Conservation (phyloP, 1,140 invertebrate species). For the Melipona quadrifasciata region DNA sequence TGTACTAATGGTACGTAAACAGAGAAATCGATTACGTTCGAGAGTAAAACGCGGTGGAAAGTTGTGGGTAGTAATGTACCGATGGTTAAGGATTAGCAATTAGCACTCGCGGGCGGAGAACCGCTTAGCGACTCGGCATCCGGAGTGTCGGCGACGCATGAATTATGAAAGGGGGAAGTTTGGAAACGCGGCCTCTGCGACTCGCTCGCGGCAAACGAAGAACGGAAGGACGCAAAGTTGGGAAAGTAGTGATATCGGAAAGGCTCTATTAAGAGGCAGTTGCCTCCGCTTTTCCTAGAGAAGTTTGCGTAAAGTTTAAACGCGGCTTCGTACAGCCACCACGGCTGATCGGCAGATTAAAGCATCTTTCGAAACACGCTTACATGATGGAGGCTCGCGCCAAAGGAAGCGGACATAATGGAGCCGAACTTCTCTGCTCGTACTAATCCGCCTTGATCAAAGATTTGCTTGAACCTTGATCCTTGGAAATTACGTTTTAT, state of each 20-base stretch:
- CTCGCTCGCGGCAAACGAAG: neutral
- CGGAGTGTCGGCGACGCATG: neutral
- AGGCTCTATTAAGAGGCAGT: slow-evolving; percentile 54
- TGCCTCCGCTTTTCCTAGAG: slow-evolving; percentile 19
- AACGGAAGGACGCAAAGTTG: slow-evolving; percentile 30
- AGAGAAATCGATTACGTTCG: neutral
- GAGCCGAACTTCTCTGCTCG: neutral
- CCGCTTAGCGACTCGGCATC: neutral
- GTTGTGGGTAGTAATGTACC: no score
- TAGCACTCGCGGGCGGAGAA: neutral
- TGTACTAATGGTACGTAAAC: neutral
- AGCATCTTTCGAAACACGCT: slow-evolving; percentile 50
- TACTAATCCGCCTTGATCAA: slow-evolving; percentile 41
- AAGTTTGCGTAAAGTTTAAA: slow-evolving; percentile 51
- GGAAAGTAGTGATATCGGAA: slow-evolving; percentile 44
- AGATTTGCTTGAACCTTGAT: slow-evolving; percentile 37
- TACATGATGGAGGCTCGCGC: slow-evolving; percentile 13
- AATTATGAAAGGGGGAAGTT: slow-evolving; percentile 23
- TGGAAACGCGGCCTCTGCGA: neutral
- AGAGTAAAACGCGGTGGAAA: neutral
- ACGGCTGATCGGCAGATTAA: slow-evolving; percentile 56
- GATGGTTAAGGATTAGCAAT: neutral
- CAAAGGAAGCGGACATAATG: slow-evolving; percentile 34
- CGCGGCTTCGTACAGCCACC: slow-evolving; percentile 29
- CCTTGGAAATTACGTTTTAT: slow-evolving; percentile 36